Evolutionary conservation across 37 sponge, comb jelly and placozoan genomes (phyloP).

Genomic region (Halichondria panicea): DNA sequence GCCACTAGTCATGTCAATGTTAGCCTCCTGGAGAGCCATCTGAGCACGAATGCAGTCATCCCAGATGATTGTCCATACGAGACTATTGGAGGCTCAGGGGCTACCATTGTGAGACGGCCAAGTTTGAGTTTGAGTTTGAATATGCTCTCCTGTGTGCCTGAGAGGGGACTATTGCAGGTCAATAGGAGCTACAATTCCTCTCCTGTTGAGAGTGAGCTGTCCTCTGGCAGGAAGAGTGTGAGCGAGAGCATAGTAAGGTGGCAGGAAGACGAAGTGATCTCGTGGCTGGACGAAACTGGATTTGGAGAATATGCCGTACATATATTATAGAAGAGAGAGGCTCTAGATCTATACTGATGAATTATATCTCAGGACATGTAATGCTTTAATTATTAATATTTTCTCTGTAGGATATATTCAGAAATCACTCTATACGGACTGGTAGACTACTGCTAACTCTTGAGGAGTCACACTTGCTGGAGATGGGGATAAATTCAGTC

Average conservation of each 20-base stretch:
- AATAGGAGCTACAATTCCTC: neutral
- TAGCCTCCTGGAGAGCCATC: too few relatives aligned
- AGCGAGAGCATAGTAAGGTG: constrained; percentile 18
- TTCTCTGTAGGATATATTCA: constrained; percentile 8
- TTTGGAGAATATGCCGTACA: constrained; percentile 8
- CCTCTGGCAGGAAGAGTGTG: neutral
- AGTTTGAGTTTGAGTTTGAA: neutral
- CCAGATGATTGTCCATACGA: neutral
- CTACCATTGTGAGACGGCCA: neutral
- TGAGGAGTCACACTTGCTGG: constrained; percentile 70
- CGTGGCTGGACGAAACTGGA: constrained; percentile 41
- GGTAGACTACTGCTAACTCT: constrained; percentile 51
- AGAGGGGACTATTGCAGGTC: neutral
- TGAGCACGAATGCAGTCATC: too few relatives aligned
- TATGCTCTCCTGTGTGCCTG: neutral
- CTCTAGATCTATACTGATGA: neutral
- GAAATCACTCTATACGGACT: constrained; percentile 46
- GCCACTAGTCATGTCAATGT: too few relatives aligned
- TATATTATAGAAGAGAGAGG: neutral
- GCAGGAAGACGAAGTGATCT: constrained; percentile 11
- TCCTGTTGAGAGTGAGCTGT: neutral
- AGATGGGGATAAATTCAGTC: constrained; percentile 63
- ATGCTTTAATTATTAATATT: too few relatives aligned
- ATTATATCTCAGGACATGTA: too few relatives aligned
- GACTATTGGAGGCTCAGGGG: neutral